A percentile compares a stretch with the other conserved stretches of the same genome.
These are phyloP conservation scores for Uloborus diversus DNA, from an alignment of 1,140 invertebrate species.

Conservation along the genomic window DNA sequence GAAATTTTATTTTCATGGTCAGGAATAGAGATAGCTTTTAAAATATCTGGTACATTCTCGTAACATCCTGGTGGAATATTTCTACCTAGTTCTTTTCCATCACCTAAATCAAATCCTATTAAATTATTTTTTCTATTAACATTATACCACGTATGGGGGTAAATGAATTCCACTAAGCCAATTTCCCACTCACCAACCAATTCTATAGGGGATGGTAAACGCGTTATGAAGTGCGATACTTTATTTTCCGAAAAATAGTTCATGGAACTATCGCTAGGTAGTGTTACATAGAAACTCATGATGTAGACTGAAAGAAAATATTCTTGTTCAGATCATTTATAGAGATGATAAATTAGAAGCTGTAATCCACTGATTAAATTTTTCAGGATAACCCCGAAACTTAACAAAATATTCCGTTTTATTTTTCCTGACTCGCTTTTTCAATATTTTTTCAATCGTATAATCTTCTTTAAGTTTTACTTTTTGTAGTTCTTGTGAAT, in stretches of 20 bases:
- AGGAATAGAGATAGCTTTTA: neutral
- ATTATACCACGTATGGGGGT: conserved; percentile 13
- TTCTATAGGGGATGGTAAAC: neutral
- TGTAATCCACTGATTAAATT: conserved; percentile 60
- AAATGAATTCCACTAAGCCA: neutral
- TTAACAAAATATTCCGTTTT: conserved; percentile 18
- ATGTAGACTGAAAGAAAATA: neutral
- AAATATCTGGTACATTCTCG: neutral
- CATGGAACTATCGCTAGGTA: neutral
- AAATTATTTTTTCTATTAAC: neutral
- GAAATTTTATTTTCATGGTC: neutral
- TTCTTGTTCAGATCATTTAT: neutral
- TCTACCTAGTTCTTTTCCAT: neutral
- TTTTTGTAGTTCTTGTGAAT: conserved; percentile 6
- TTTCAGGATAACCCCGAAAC: neutral
- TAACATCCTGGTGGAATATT: neutral
- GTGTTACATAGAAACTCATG: conserved; percentile 8
- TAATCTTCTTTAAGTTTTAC: neutral
- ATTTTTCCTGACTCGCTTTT: neutral
- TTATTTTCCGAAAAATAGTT: neutral
- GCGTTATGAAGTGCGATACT: neutral
- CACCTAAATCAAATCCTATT: neutral
- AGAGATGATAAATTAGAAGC: neutral
- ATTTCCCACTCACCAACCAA: neutral
- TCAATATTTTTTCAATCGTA: conserved; percentile 1